Base-by-base conservation (phyloP, 2,113 vertebrate genomes). In the Xyrauchen texanus region DNA sequence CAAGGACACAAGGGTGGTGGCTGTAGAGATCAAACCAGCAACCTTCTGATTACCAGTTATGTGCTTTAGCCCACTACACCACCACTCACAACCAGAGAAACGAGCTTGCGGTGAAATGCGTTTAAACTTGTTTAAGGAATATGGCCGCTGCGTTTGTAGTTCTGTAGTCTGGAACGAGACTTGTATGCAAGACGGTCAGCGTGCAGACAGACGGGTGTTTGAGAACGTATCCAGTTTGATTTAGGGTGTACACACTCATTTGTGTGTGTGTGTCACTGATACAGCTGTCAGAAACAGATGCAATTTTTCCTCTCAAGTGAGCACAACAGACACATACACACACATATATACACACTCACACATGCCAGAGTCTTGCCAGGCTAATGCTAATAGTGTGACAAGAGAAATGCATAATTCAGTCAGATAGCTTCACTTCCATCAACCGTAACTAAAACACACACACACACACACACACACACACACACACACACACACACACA, bases 261-360 rank as follows among this genome's bases (percentile, higher is more conserved):
- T 81, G 45, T 77, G 34, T 65, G 66, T 76, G 67, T 73, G 62
- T 77, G 92, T 91, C 90, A 84, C 90, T 87, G 84, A 90, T 94
- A 92, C 94, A 95, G 93, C 95, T 96, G 96, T 95, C 95, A 96
- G 85, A 88, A 77, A 95, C 95, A 98, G 95, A 94, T 98, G 95
- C 93, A 94, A 84, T 82, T 84, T 95, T 97, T 97, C 94, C 93
- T 91, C 94, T 93, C 90, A 93, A 96, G 89, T 94, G 93, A 95
- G 91, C 93, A 93, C 89, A 83, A 42, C 85, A 82, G 84, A 46
- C 51, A 57, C 60, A 44, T 45, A 60, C 80, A 67, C 68, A 78
- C 81, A 68, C 9, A 34, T 3, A 34, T 34, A 34, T 34, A 34
- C 21, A 34, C 21, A 34, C 21, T 34, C 21, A 34, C 21, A 34